Evolutionary conservation across 1,140 invertebrate species (phyloP), one percentile per base, ranked within the genome.

Genomic region (Drosophila auraria): DNA sequence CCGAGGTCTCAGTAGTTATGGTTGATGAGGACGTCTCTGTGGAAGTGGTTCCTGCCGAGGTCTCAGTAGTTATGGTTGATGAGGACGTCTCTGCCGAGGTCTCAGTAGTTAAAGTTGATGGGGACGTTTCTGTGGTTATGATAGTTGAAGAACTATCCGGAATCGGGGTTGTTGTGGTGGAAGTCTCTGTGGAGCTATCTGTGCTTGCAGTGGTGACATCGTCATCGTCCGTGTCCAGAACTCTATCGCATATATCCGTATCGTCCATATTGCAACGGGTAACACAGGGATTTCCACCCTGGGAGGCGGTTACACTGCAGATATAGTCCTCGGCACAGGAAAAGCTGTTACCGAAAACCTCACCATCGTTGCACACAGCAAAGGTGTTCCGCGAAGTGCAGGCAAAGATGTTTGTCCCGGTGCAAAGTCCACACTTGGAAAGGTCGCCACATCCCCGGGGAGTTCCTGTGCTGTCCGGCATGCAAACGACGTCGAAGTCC

Each of bases 341-440:
- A 1, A 17, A 30, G 6, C 38, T 38, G 7, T 47, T 50, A 0
- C 44, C 27, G 9, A 20, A 7, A 1, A 81, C 30, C 0, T 0
- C 51, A 1, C 63, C 74, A 14, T 38, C 14, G 2, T 8, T 23
- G 54, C 84, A 87, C 0, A 47, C 2, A 3, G 44, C 78, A 20
- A 89, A 92, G 3, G 74, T 80, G 15, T 60, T 91, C 17, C 44
- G 54, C 0, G 87, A 81, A 30, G 83, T 87, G 74, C 91, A 92
- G 17, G 91, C 73, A 25, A 57, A 92, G 0, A n/a, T 14, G 5
- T 45, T 9, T 0, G n/a, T 4, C 14, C 9, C 23, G 3, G 5
- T 11, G 62, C 91, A 92, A 3, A 49, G 23, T 0, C 33, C 68
- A 47, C 91, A 92, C 1, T 53, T 51, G 1, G 75, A 53, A 2